Evolutionary conservation across 2,888 invertebrate genomes (phyloP).

Genomic region (Heliconius cydno): DNA sequence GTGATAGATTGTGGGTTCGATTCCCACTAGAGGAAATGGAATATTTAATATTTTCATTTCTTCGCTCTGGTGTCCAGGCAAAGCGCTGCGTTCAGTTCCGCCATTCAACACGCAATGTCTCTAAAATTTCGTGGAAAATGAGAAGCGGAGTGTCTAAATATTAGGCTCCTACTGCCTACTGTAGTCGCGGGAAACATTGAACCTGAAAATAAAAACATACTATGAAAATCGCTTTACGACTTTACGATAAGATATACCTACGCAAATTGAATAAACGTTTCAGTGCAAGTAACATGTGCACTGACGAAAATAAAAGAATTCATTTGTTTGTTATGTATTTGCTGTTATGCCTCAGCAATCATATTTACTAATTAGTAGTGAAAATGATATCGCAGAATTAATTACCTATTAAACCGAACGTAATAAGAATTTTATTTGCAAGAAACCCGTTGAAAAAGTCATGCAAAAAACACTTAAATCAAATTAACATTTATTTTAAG

Average conservation of each 20-base stretch:
- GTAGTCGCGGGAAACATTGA: too few relatives aligned
- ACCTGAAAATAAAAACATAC: not conserved
- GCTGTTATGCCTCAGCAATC: not conserved
- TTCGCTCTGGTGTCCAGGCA: too few relatives aligned
- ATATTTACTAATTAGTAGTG: slow-evolving; percentile 18
- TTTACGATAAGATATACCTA: slow-evolving; percentile 13
- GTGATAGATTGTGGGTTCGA: too few relatives aligned
- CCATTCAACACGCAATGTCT: too few relatives aligned
- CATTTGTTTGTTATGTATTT: not conserved
- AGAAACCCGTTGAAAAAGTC: not conserved
- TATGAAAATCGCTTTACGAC: slow-evolving; percentile 24
- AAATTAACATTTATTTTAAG: slow-evolving; percentile 25
- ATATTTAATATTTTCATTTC: too few relatives aligned
- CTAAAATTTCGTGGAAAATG: too few relatives aligned
- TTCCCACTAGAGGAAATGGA: too few relatives aligned
- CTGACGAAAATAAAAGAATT: not conserved
- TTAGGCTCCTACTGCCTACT: too few relatives aligned
- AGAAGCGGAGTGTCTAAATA: too few relatives aligned
- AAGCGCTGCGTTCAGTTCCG: too few relatives aligned
- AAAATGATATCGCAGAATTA: slow-evolving; percentile 15
- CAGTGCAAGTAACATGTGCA: slow-evolving; percentile 11
- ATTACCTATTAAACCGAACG: slow-evolving; percentile 20
- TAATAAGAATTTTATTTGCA: slow-evolving; percentile 25
- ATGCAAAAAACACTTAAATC: slow-evolving; percentile 22
- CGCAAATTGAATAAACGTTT: slow-evolving; percentile 18